Evolutionary conservation across 2,797 vertebrate species (phyloP).

Genomic region (Galagoides demidoff): DNA sequence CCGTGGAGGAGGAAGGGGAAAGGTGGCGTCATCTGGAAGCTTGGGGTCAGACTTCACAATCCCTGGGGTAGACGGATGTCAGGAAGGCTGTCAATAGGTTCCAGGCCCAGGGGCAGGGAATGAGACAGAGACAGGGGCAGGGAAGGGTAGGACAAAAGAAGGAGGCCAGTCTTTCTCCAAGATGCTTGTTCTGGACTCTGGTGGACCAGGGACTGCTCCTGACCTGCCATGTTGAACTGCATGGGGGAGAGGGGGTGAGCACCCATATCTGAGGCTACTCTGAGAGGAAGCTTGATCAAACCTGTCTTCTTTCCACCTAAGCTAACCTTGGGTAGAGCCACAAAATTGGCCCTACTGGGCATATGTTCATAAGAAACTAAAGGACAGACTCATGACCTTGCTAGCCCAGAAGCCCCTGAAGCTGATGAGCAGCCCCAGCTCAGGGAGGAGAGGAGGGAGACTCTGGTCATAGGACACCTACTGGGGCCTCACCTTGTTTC

Average conservation of each 20-base stretch:
- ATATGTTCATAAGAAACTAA: background rate
- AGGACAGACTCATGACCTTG: background rate
- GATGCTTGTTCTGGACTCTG: background rate
- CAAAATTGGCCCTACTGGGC: background rate
- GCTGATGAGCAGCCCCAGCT: background rate
- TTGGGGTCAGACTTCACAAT: conserved; percentile 96
- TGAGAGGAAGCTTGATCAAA: background rate
- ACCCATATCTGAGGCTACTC: background rate
- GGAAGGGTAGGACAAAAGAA: background rate
- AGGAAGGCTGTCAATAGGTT: background rate
- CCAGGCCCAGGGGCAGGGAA: background rate
- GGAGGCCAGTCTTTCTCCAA: background rate
- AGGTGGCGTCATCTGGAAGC: conserved; percentile 91
- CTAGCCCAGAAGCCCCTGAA: background rate
- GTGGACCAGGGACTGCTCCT: background rate
- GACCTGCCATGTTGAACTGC: background rate
- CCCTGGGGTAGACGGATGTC: conserved; percentile 85
- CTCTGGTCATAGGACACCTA: fast-evolving
- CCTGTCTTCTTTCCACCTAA: background rate
- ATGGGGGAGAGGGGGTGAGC: background rate
- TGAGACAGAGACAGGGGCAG: background rate
- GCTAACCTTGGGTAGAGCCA: background rate
- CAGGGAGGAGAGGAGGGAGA: background rate
- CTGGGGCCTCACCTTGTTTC: conserved; percentile 92
- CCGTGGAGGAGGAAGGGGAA: conserved; percentile 91